Percentiles rank a stretch among this genome's conserved stretches.
Evolutionary conservation across 2,797 vertebrate genomes (phyloP).

Genomic region (Ceyx erithaca): DNA sequence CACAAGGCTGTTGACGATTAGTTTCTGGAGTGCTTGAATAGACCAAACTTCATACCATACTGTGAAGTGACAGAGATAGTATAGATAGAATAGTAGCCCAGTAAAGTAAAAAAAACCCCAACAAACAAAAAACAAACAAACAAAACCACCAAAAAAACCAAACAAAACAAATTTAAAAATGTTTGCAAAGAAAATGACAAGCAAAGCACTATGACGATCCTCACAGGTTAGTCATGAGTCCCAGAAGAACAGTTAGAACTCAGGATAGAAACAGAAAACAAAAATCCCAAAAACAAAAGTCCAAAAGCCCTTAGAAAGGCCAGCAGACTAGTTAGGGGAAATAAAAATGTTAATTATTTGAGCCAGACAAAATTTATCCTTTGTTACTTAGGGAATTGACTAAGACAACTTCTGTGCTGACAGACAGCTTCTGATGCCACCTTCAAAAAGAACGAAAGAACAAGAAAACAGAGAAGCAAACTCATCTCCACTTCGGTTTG

Average conservation of each 20-base stretch:
- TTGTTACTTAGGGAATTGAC: neutral
- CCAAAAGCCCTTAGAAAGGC: neutral
- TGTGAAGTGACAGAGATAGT: neutral
- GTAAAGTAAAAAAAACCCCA: neutral
- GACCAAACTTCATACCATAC: neutral
- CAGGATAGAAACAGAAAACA: neutral
- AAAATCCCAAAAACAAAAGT: neutral
- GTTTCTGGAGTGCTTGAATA: conserved; percentile 16
- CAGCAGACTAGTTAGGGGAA: neutral
- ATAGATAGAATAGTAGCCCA: neutral
- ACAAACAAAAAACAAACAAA: neutral
- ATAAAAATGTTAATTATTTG: neutral
- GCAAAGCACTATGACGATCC: neutral
- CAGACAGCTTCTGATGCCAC: neutral
- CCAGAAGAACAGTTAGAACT: neutral
- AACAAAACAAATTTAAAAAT: neutral
- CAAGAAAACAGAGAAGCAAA: too few species aligned
- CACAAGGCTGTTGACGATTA: neutral
- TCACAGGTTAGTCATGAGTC: neutral
- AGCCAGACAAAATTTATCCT: neutral
- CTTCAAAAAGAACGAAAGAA: neutral
- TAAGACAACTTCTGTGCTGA: neutral
- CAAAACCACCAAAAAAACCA: neutral
- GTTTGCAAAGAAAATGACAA: neutral
- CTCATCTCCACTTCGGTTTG: neutral